Evolutionary conservation across 1,140 invertebrate species (phyloP), one percentile per base, ranked within the genome.

Genomic region (Halictus rubicundus): DNA sequence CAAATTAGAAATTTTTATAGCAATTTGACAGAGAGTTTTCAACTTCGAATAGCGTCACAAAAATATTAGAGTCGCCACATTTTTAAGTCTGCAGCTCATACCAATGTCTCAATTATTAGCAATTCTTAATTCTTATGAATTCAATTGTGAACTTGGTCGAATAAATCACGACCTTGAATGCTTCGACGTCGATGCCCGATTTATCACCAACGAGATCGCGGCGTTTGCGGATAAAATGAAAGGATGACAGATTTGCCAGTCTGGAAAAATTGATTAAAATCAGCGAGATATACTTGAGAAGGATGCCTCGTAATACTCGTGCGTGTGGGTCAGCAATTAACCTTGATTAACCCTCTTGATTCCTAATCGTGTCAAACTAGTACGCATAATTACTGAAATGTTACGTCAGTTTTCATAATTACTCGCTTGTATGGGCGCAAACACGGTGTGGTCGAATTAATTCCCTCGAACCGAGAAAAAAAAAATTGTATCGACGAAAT

Each of bases 321-420:
- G 59, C 69, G 79, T 60, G 80, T 83, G 77, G 63, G 76, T 68
- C 60, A 87, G 25, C 12, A 63, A 81, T 88, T 87, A 80, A 88
- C 74, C 84, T 70, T 73, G 60, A 87, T 87, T 87, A 81, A 81
- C 69, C 77, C 71, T 52, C 23, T 79, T 54, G 2, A 72, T 61
- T 66, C 63, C 27, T 81, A 78, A 71, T 81, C 49, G 65, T 68
- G 65, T 49, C 79, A 77, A 81, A 77, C 23, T 63, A 49, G 42
- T 64, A 16, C 52, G 16, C 23, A n/a, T 73, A 79, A 79, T 79
- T 73, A 66, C 27, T 61, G n/a, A 79, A 79, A 61, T 54, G 59
- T 54, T 72, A 72, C 68, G 49, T 78, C 49, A 42, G 19, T 64
- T 27, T 46, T 27, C 32, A n/a, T 49, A 16, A 54, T 78, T 42